These are phyloP conservation scores for Bergia puertoricense DNA, from an alignment of 92 coral and sea anemone genomes.

Conservation along the genomic window DNA sequence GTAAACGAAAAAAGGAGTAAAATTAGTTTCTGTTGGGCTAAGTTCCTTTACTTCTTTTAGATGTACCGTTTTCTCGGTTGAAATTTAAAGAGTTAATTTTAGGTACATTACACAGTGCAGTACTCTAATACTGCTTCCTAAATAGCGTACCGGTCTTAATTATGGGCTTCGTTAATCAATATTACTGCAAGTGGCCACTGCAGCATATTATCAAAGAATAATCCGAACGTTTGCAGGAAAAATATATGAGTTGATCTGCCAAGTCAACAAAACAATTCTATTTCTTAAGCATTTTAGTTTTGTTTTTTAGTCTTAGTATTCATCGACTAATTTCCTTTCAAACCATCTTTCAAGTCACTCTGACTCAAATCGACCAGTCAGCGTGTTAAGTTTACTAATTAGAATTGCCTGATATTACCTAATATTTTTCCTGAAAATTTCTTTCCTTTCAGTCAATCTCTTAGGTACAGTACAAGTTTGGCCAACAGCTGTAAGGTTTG, in stretches of 20 bases:
- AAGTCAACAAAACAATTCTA: too few relatives aligned
- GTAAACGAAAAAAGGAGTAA: too few relatives aligned
- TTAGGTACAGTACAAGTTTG: background rate
- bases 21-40: background rate
- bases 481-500: background rate
- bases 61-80: background rate
- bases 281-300: too few relatives aligned
- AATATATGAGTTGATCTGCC: background rate
- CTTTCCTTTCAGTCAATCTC: background rate
- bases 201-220: background rate
- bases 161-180: background rate
- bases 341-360: background rate
- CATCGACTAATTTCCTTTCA: background rate
- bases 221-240: background rate
- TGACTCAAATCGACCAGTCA: too few relatives aligned
- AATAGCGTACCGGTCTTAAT: too few relatives aligned
- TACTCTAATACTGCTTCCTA: background rate
- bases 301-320: background rate
- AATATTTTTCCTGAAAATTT: background rate
- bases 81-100: background rate
- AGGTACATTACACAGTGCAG: background rate
- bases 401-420: background rate
- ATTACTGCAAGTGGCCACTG: background rate
- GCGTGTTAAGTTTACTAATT: too few relatives aligned
- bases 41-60: too few relatives aligned